Evolutionary conservation across 2,113 vertebrate species (phyloP).

Genomic region (Brienomyrus longianalis): DNA sequence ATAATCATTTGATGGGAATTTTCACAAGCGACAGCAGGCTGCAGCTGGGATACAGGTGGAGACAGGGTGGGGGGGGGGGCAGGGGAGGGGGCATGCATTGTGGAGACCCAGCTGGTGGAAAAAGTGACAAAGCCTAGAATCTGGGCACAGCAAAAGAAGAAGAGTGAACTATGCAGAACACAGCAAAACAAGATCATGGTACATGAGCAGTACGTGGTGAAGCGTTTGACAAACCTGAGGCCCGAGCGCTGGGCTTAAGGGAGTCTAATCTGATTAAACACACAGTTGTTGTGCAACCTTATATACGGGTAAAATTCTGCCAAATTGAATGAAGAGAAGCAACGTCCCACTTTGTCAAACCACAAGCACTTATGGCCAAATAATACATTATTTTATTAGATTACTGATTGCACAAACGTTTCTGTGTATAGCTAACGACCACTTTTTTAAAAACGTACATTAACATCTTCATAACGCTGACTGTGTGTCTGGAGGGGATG

Average conservation of each 20-base stretch:
- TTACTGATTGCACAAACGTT: background rate
- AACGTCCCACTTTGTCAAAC: background rate
- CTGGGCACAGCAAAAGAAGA: background rate
- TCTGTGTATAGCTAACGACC: background rate
- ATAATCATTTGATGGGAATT: constrained; percentile 59
- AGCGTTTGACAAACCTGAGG: background rate
- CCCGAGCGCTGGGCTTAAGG: background rate
- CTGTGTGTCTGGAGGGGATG: background rate
- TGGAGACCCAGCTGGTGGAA: constrained; percentile 23
- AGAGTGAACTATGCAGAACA: background rate
- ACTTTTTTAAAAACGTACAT: background rate
- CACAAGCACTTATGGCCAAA: background rate
- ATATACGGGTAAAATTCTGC: background rate
- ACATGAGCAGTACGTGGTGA: background rate
- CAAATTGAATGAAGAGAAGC: background rate
- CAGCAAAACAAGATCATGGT: background rate
- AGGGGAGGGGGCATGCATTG: background rate
- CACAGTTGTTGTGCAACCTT: background rate
- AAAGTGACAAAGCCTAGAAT: constrained; percentile 25
- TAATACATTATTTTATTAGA: background rate
- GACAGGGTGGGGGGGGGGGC: background rate
- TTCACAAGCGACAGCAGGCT: constrained; percentile 51
- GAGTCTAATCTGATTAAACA: background rate
- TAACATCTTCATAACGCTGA: background rate
- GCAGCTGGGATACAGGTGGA: constrained; percentile 63